Percentiles rank a stretch among this genome's conserved stretches.
Conservation (phyloP, 1,140 invertebrate species). For the Papilio machaon region DNA sequence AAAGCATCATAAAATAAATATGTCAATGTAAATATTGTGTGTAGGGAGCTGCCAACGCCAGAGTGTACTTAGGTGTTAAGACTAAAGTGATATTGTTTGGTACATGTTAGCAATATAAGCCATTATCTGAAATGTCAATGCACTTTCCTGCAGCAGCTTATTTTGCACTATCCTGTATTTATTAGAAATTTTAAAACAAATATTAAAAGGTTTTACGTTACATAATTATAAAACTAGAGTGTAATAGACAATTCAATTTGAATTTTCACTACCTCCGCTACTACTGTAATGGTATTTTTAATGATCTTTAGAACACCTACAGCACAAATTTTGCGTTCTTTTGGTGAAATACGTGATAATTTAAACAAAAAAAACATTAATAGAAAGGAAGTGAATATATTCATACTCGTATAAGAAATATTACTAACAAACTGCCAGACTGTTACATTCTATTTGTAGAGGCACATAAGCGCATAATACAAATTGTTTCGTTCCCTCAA, state of each 20-base stretch:
- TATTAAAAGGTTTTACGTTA: neutral
- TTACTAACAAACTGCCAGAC: neutral
- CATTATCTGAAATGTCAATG: slow-evolving; percentile 9
- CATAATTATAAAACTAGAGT: too few species aligned
- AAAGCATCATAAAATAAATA: neutral
- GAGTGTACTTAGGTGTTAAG: neutral
- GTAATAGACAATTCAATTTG: too few species aligned
- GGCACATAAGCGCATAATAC: neutral
- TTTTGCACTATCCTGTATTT: slow-evolving; percentile 14
- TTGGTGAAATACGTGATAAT: neutral
- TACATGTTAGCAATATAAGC: neutral
- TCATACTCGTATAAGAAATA: neutral
- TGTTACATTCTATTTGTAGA: slow-evolving; percentile 5
- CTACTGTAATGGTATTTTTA: too few species aligned
- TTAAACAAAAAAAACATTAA: neutral
- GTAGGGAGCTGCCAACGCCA: neutral
- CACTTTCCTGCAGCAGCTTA: neutral
- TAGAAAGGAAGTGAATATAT: neutral
- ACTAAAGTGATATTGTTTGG: neutral
- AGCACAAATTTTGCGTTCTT: neutral
- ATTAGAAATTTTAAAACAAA: neutral
- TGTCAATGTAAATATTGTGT: neutral
- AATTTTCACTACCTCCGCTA: too few species aligned
- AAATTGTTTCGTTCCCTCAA: slow-evolving; percentile 20
- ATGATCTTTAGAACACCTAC: too few species aligned